Evolutionary conservation across 2,797 vertebrate genomes (phyloP).

Genomic region (Siniperca obscura): DNA sequence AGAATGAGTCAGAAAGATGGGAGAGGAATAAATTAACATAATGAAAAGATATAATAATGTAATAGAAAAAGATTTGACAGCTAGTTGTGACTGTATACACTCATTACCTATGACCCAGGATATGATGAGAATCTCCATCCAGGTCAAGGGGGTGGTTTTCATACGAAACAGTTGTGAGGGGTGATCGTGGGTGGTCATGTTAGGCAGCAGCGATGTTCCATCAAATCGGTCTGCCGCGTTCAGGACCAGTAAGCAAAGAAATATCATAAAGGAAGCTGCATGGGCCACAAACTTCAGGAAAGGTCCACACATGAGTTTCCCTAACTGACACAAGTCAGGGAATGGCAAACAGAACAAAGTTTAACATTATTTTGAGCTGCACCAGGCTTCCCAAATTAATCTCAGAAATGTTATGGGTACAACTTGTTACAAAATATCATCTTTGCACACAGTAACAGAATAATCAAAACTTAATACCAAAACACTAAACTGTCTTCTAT

Average conservation of each 20-base stretch:
- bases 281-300: slow-evolving; percentile 98
- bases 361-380: not conserved
- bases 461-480: not conserved
- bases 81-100: not conserved
- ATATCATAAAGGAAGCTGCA: slow-evolving; percentile 95
- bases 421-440: not conserved
- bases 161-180: slow-evolving; percentile 94
- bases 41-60: not conserved
- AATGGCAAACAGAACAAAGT: not conserved
- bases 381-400: not conserved
- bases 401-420: not conserved
- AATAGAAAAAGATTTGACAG: not conserved
- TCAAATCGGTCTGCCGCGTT: slow-evolving; percentile 95
- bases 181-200: slow-evolving; percentile 92
- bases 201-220: slow-evolving; percentile 93
- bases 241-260: slow-evolving; percentile 94
- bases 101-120: slow-evolving; percentile 95
- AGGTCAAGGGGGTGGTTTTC: slow-evolving; percentile 96
- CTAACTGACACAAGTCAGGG: slow-evolving; percentile 83
- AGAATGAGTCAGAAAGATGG: not conserved
- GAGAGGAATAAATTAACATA: slow-evolving; percentile 8
- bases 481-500: not conserved
- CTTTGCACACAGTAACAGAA: not conserved
- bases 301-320: slow-evolving; percentile 92
- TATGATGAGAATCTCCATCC: slow-evolving; percentile 98